Base-by-base conservation (phyloP, 2,888 invertebrate species). In the Platycheirus rosarum region DNA sequence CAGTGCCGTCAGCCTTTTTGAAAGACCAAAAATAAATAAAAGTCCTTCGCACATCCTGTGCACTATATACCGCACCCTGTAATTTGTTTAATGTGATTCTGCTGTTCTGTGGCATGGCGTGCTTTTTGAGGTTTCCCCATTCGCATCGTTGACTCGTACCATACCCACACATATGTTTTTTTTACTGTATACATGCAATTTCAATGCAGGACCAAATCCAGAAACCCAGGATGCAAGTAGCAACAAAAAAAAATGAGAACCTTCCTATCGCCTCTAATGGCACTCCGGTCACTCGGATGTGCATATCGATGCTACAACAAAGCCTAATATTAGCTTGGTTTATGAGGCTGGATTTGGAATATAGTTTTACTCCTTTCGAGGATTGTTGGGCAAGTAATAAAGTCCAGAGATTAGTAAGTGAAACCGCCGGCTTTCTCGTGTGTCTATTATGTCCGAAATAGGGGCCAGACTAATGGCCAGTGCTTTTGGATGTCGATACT, bases 1-100 rank as follows among this genome's bases (percentile, higher is more conserved):
- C 42, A 18, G 29, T 60, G 46, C 20, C 77, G 60, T 32, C 71
- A 62, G 74, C 79, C 74, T 57, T 74, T 63, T 42, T 29, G 62
- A 51, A 42, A 26, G 23, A 18, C 63, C 49, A 57, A 65, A 69
- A 69, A 57, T 69, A 80, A 78, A 80, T 75, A 80, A 80, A 75
- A 75, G 57, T 75, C 55, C 79, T 75, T 71, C 35, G 65, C 49
- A 60, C 23, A 60, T 42, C 49, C 51, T 44, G 37, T 49, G 18
- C 55, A 35, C 60, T 42, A 26, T 20, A 14, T 35, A 73, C 44
- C 63, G 35, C 51, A 35, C 53, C 32, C 53, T 65, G 79, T 75
- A 80, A 80, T 80, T 80, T 80, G 75, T 75, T 80, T 80, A 80
- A 80, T 80, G 75, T 75, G 79, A 80, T 80, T 75, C 63, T 75